phyloP scores from a whole-genome alignment of 2,113 vertebrate genomes.

The Gavialis gangeticus region DNA sequence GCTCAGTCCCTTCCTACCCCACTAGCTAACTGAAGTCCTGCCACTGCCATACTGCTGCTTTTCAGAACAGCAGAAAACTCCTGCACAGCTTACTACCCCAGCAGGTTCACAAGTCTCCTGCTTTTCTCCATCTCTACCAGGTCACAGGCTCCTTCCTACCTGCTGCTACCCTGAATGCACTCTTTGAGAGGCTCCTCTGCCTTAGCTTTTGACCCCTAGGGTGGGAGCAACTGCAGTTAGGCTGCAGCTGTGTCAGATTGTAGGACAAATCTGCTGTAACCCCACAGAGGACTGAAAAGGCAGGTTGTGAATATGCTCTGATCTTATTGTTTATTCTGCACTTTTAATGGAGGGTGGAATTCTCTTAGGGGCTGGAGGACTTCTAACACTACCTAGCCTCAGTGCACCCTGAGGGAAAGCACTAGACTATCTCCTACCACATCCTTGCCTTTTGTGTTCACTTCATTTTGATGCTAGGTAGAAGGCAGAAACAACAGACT shows the following conservation, averaged over 20 bases:
- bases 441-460: background rate
- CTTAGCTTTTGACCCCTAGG: background rate
- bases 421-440: background rate
- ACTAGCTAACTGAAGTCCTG: background rate
- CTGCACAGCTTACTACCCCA: background rate
- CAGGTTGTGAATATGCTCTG: background rate
- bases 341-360: background rate
- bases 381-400: too few relatives aligned
- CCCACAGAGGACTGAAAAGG: background rate
- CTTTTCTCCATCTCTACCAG: background rate
- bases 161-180: background rate
- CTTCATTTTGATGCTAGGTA: background rate
- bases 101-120: background rate
- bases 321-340: background rate
- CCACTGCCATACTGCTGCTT: background rate
- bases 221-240: background rate
- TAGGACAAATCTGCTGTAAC: background rate
- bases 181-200: background rate
- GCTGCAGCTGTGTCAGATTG: background rate
- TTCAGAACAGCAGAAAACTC: fast-evolving
- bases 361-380: background rate
- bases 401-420: background rate
- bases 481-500: background rate
- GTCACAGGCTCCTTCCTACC: background rate
- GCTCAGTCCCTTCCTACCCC: background rate